These are phyloP conservation scores for Pristis pectinata DNA, from an alignment of 2,797 vertebrate species.

Conservation along the genomic window DNA sequence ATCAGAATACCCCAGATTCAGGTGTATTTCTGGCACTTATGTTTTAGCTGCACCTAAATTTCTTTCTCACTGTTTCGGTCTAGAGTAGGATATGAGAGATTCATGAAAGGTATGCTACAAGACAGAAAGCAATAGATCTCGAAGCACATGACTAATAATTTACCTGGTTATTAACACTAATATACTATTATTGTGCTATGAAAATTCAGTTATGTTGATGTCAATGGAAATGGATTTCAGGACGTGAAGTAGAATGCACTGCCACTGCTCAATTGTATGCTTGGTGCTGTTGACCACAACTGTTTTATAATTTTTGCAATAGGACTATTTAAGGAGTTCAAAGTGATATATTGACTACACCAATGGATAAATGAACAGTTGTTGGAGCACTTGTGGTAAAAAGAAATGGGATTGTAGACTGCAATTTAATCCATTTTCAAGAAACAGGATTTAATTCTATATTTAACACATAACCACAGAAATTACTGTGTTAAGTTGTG, in stretches of 20 bases:
- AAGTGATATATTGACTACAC: background rate
- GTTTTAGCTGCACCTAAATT: background rate
- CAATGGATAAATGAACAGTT: background rate
- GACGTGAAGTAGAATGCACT: too few species aligned
- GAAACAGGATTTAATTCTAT: background rate
- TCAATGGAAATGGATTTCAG: too few species aligned
- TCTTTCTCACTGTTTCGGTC: background rate
- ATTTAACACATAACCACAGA: background rate
- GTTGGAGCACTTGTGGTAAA: background rate
- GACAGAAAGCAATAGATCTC: background rate
- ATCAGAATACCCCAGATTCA: too few species aligned
- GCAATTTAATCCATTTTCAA: constrained; percentile 1
- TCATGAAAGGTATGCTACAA: background rate
- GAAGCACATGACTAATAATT: background rate
- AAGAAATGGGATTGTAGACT: background rate
- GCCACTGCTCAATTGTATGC: too few species aligned
- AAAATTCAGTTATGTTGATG: too few species aligned
- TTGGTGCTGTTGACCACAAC: too few species aligned
- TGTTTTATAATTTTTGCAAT: background rate
- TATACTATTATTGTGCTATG: too few species aligned
- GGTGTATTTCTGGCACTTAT: background rate
- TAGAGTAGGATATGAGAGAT: background rate
- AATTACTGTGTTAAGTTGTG: background rate
- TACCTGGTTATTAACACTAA: too few species aligned
- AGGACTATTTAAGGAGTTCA: background rate